Evolutionary conservation across 2,797 vertebrate species (phyloP).

Genomic region (Mus spretus): DNA sequence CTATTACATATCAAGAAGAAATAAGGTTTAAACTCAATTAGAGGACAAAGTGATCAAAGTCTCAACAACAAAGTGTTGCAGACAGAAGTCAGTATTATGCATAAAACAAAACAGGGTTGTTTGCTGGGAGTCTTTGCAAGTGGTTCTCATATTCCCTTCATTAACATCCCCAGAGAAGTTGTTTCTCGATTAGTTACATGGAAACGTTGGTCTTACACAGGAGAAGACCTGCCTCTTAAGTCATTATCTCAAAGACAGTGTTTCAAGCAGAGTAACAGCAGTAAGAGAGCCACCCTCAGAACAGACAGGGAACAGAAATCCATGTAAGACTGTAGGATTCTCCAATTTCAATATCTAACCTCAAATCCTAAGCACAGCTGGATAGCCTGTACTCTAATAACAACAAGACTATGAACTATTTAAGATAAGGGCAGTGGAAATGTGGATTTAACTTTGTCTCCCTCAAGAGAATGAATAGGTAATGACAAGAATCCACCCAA

Average conservation of each 20-base stretch:
- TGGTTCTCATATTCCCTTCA: not conserved
- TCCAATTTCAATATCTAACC: not conserved
- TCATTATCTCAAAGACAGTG: not conserved
- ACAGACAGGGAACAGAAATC: not conserved
- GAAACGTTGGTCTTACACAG: not conserved
- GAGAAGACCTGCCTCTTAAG: not conserved
- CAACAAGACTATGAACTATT: not conserved
- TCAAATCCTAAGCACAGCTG: not conserved
- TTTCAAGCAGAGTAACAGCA: not conserved
- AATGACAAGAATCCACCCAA: not conserved
- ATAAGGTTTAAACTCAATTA: not conserved
- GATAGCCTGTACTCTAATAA: not conserved
- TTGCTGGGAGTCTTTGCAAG: no score
- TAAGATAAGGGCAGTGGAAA: not conserved
- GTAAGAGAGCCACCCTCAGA: not conserved
- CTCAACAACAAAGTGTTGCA: not conserved
- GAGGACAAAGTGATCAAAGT: not conserved
- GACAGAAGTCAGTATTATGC: not conserved
- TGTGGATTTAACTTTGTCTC: not conserved
- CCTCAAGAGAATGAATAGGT: not conserved
- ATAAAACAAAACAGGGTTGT: no score
- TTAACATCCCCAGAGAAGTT: not conserved
- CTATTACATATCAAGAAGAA: not conserved
- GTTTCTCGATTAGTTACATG: accelerated
- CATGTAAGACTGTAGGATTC: accelerated